phyloP scores from a whole-genome alignment of 2,113 vertebrate genomes.

The Perca flavescens region DNA sequence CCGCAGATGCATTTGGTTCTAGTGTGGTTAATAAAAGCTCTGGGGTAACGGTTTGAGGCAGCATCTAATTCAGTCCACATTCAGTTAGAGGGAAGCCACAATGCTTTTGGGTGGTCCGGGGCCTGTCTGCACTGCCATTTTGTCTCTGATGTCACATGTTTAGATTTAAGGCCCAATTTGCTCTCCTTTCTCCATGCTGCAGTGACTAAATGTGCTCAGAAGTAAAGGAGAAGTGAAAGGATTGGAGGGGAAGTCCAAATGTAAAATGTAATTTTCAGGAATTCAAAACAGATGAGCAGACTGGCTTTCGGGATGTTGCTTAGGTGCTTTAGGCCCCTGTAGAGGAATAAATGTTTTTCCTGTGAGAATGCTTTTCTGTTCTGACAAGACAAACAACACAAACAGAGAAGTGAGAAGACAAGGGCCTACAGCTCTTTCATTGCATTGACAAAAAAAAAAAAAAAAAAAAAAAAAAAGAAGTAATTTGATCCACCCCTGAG shows the following conservation, averaged over 20 bases:
- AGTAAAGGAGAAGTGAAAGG: conserved; percentile 53
- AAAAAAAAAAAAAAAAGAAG: conserved; percentile 58
- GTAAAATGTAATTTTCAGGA: conserved; percentile 13
- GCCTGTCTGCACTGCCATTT: conserved; percentile 67
- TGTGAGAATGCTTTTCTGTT: conserved; percentile 39
- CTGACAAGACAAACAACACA: conserved; percentile 54
- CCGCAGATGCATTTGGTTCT: conserved; percentile 68
- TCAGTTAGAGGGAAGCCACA: conserved; percentile 64
- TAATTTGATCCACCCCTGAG: conserved; percentile 69
- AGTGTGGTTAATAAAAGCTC: conserved; percentile 68
- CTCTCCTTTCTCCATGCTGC: conserved; percentile 46
- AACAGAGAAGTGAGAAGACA: conserved; percentile 40
- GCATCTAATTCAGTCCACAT: conserved; percentile 65
- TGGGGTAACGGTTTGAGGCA: conserved; percentile 46
- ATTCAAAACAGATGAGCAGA: conserved; percentile 54
- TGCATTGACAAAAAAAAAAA: conserved; percentile 51
- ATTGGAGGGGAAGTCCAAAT: conserved; percentile 36
- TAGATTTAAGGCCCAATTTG: conserved; percentile 77
- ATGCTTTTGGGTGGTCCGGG: conserved; percentile 66
- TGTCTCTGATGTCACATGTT: conserved; percentile 79
- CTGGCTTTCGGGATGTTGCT: conserved; percentile 36
- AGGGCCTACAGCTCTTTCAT: conserved; percentile 49
- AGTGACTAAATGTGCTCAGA: conserved; percentile 47
- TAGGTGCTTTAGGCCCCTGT: conserved; percentile 19
- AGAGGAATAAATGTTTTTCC: conserved; percentile 23